Base-by-base conservation (phyloP, 2,797 vertebrate genomes). In the Todus mexicanus region DNA sequence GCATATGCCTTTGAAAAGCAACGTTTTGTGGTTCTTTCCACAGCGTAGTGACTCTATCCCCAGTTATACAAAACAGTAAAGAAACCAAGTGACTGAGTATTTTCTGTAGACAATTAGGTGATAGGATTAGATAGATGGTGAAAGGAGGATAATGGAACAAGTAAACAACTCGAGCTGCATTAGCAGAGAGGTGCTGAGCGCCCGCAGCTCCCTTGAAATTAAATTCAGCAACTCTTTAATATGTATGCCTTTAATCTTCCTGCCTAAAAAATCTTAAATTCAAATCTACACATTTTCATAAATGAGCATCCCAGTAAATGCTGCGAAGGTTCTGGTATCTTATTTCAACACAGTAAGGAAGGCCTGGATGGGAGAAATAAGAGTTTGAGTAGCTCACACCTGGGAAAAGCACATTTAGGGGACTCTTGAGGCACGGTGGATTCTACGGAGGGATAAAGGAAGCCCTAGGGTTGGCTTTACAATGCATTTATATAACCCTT, bases 1-100 rank as follows among this genome's bases (percentile, higher is more conserved):
- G 64, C 1, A 11, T 72, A 63, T 69, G 94, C 81, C 87, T 87
- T 92, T 89, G 86, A 87, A 91, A 96, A 87, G 17, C 60, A 94
- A 69, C 72, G 19, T 51, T 94, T 79, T 94, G 72, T 94, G 81
- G 92, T n/a, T 93, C 94, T 95, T 96, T 94, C 92, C 90, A 92
- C 87, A 92, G 92, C 50, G 4, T 96, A 92, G 94, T 91, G 93
- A 94, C 92, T 94, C 93, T 87, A 93, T 87, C 93, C 79, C 93
- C 84, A 91, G 2, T 63, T 43, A 93, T 11, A 94, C 90, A 94
- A 42, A 95, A 83, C 90, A 94, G 90, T 70, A 89, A 93, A 96
- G 94, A 94, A 94, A 93, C 59, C 33, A 87, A 90, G 78, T 1
- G 0, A 74, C 70, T 72, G 91, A 89, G 65, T 68, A 88, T 85